phyloP scores from a whole-genome alignment of 2,888 invertebrate genomes.

The Gastrophysa polygoni region DNA sequence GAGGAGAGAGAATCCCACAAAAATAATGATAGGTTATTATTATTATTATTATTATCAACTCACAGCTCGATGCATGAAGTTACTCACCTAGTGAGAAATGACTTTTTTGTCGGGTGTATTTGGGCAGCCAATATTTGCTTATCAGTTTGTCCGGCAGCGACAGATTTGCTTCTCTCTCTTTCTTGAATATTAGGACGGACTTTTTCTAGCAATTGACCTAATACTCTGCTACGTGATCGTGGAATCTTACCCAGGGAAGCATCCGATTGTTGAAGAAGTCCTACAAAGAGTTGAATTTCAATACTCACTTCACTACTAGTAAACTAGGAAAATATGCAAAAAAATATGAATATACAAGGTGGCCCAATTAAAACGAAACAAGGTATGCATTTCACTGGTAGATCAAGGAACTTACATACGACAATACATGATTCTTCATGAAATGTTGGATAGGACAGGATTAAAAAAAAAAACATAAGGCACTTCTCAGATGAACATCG shows the following conservation, averaged over 20 bases:
- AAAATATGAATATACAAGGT: too few species aligned
- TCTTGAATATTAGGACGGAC: conserved; percentile 57
- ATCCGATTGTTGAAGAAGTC: conserved; percentile 52
- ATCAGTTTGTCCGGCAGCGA: conserved; percentile 46
- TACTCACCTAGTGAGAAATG: conserved; percentile 37
- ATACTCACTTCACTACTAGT: too few species aligned
- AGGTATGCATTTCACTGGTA: too few species aligned
- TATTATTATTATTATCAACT: too few species aligned
- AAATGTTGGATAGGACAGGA: too few species aligned
- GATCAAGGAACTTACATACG: too few species aligned
- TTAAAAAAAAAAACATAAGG: too few species aligned
- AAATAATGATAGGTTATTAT: too few species aligned
- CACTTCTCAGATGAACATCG: too few species aligned
- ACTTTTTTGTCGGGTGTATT: conserved; percentile 41
- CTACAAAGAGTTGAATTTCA: conserved; percentile 30
- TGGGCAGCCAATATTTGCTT: conserved; percentile 42
- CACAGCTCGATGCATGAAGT: neutral
- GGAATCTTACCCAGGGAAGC: conserved; percentile 54
- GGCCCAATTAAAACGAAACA: too few species aligned
- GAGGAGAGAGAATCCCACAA: neutral
- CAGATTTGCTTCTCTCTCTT: conserved; percentile 55
- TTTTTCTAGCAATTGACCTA: conserved; percentile 65
- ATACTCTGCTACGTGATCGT: conserved; percentile 57
- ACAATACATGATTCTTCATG: too few species aligned
- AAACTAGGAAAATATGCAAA: neutral